These are phyloP conservation scores for Auanema sp. DNA, from an alignment of 2,888 invertebrate species.

Conservation along the genomic window DNA sequence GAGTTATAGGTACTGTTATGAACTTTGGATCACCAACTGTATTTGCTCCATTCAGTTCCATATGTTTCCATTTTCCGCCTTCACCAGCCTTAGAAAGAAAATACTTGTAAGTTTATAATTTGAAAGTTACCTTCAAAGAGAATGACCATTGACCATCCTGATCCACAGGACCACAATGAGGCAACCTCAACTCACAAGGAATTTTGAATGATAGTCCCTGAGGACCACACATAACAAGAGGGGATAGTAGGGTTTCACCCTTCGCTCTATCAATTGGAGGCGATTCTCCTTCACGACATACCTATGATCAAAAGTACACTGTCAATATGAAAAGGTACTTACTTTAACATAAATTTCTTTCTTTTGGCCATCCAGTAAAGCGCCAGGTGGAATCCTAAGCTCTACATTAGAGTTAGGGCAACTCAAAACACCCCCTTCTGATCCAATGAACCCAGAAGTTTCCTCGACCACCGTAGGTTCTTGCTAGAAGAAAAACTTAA, in stretches of 20 bases:
- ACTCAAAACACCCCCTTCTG: constrained; percentile 77
- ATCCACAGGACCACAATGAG: constrained; percentile 69
- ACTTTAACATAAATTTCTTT: constrained; percentile 89
- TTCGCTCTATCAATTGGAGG: constrained; percentile 87
- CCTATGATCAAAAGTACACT: constrained; percentile 12
- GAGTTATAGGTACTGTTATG: constrained; percentile 42
- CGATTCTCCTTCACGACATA: constrained; percentile 64
- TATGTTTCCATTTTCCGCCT: constrained; percentile 52
- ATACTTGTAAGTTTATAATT: background rate
- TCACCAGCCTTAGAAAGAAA: constrained; percentile 50
- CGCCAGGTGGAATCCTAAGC: constrained; percentile 83
- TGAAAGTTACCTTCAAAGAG: constrained; percentile 64
- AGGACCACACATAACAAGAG: constrained; percentile 93
- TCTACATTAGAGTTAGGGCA: constrained; percentile 89
- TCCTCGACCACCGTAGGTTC: constrained; percentile 48
- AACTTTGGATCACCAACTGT: constrained; percentile 36
- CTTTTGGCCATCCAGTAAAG: constrained; percentile 79
- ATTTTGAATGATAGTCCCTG: constrained; percentile 83
- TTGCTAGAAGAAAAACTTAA: constrained; percentile 4
- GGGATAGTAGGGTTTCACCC: constrained; percentile 91
- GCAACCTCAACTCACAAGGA: constrained; percentile 87
- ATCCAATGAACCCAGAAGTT: constrained; percentile 30
- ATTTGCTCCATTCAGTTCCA: constrained; percentile 37
- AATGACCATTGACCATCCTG: constrained; percentile 67
- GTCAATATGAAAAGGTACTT: constrained; percentile 46